phyloP scores from a whole-genome alignment of 2,113 vertebrate genomes.

The Austrofundulus limnaeus region DNA sequence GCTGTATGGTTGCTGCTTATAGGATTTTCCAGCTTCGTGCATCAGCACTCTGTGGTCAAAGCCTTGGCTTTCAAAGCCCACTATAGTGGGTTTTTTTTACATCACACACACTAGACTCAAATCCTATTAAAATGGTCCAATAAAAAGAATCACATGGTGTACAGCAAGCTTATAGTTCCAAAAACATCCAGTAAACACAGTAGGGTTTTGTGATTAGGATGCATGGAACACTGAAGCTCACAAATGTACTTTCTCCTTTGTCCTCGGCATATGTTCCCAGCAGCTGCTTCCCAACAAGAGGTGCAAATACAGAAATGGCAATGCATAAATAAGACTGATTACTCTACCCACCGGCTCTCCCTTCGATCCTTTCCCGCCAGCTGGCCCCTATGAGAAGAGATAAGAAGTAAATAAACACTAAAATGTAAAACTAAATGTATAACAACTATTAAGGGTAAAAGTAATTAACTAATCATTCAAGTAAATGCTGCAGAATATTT shows the following conservation, averaged over 20 bases:
- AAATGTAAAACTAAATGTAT: background rate
- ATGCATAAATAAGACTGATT: conserved; percentile 50
- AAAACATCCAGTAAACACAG: conserved; percentile 56
- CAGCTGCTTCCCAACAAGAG: conserved; percentile 48
- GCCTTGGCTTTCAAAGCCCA: conserved; percentile 57
- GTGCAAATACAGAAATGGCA: conserved; percentile 21
- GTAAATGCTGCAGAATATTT: conserved; percentile 1
- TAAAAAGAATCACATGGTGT: conserved; percentile 44
- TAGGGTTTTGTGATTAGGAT: conserved; percentile 43
- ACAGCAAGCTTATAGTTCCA: conserved; percentile 40
- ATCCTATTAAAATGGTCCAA: conserved; percentile 62
- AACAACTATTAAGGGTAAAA: conserved; percentile 6
- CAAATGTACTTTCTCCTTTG: conserved; percentile 35
- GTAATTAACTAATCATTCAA: conserved; percentile 12
- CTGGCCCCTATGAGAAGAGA: conserved; percentile 76
- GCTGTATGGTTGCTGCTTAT: conserved; percentile 43
- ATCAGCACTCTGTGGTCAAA: conserved; percentile 64
- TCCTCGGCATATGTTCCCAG: conserved; percentile 44
- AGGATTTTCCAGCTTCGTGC: conserved; percentile 71
- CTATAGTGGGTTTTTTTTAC: conserved; percentile 36
- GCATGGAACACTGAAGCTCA: conserved; percentile 48
- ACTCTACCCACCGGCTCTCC: conserved; percentile 81
- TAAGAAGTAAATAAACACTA: background rate
- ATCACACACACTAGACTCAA: conserved; percentile 58
- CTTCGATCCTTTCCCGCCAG: conserved; percentile 89